Conservation (phyloP, 2,888 invertebrate genomes). For the Tachina fera region DNA sequence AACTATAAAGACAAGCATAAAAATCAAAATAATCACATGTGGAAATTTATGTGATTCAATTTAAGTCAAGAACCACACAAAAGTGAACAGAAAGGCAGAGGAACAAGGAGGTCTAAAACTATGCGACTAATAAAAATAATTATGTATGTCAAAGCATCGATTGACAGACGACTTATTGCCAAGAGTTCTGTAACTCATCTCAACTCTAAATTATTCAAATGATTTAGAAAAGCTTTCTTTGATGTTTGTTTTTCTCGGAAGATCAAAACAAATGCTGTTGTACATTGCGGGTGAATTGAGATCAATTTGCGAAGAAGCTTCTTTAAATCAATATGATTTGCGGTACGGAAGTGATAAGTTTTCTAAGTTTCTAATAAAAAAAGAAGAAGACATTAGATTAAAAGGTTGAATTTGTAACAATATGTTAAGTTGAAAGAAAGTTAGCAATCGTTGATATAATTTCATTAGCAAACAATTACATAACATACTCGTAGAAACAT, state of each 20-base stretch:
- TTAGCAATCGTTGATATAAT: too few relatives aligned
- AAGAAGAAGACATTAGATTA: background rate
- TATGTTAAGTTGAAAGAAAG: too few relatives aligned
- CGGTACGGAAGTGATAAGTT: background rate
- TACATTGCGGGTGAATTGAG: slow-evolving; percentile 10
- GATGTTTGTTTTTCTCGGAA: slow-evolving; percentile 33
- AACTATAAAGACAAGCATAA: slow-evolving; percentile 14
- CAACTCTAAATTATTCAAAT: slow-evolving; percentile 55
- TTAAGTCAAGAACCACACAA: slow-evolving; percentile 21
- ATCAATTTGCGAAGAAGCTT: background rate
- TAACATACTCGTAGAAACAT: too few relatives aligned
- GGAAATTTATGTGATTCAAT: slow-evolving; percentile 57
- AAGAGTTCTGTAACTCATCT: background rate
- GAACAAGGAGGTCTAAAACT: slow-evolving; percentile 4
- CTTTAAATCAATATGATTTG: slow-evolving; percentile 21
- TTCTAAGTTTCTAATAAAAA: background rate
- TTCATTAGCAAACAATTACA: too few relatives aligned
- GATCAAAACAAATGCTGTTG: slow-evolving; percentile 7
- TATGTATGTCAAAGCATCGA: slow-evolving; percentile 48
- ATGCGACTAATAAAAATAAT: slow-evolving; percentile 38
- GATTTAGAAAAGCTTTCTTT: slow-evolving; percentile 8
- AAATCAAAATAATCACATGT: slow-evolving; percentile 57
- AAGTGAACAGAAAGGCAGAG: background rate
- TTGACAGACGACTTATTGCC: slow-evolving; percentile 26
- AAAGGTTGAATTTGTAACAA: too few relatives aligned